Conservation (phyloP, 2,113 vertebrate species). For the Gasterosteus aculeatus region DNA sequence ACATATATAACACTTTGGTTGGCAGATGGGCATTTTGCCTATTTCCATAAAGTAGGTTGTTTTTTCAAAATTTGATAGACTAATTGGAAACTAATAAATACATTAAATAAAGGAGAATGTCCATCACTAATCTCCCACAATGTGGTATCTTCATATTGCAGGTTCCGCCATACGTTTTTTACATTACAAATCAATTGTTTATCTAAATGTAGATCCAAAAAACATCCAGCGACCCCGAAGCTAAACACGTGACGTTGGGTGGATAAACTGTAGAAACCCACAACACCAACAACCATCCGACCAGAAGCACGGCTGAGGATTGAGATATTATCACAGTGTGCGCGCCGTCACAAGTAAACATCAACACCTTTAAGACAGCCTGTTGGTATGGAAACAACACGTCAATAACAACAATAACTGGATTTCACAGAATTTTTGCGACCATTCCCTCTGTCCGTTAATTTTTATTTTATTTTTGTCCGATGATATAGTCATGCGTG, state of each 20-base stretch:
- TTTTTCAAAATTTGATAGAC: not conserved
- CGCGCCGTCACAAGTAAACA: not conserved
- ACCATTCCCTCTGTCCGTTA: conserved; percentile 6
- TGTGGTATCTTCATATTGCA: not conserved
- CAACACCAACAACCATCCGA: not conserved
- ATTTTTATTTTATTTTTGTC: conserved; percentile 40
- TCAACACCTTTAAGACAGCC: too few species aligned
- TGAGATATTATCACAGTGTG: not conserved
- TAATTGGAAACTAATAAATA: not conserved
- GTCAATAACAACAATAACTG: not conserved
- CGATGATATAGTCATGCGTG: conserved; percentile 45
- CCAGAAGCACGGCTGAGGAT: not conserved
- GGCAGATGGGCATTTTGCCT: not conserved
- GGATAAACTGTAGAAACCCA: not conserved
- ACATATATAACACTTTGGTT: too few species aligned
- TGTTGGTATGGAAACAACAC: not conserved
- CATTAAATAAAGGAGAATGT: not conserved
- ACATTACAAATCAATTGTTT: not conserved
- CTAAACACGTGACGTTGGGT: not conserved
- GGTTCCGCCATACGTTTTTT: not conserved
- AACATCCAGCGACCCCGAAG: too few species aligned
- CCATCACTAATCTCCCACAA: not conserved
- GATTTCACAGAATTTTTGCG: not conserved
- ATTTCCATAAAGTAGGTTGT: too few species aligned
- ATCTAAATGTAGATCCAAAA: not conserved